A percentile compares a stretch with the other conserved stretches of the same genome.
These are phyloP conservation scores for Cheilosia urbana DNA, from an alignment of 2,888 invertebrate species.

Conservation along the genomic window DNA sequence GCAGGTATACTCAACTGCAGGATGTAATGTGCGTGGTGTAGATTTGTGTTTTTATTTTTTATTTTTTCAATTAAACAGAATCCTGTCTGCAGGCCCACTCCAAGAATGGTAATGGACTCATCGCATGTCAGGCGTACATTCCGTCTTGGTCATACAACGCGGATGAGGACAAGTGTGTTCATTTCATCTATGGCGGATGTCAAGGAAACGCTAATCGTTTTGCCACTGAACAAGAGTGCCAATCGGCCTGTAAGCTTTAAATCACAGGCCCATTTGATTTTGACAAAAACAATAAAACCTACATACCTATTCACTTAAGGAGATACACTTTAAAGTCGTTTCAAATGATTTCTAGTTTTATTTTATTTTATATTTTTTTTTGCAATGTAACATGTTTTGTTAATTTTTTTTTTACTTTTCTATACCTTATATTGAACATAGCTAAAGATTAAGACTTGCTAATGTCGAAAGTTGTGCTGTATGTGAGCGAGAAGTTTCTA, in stretches of 20 bases:
- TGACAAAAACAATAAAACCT: not conserved
- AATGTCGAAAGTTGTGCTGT: constrained; percentile 47
- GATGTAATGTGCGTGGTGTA: not conserved
- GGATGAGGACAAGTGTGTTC: constrained; percentile 87
- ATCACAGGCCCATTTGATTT: not conserved
- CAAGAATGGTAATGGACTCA: constrained; percentile 34
- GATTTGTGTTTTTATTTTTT: not conserved
- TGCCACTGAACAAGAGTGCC: constrained; percentile 87
- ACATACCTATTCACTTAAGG: not conserved
- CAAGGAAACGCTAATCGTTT: constrained; percentile 93
- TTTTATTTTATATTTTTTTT: constrained; percentile 70
- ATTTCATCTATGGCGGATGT: constrained; percentile 91
- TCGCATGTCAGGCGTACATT: constrained; percentile 83
- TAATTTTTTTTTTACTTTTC: constrained; percentile 20
- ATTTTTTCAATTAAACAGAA: not conserved
- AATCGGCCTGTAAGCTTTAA: constrained; percentile 84
- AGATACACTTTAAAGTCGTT: constrained; percentile 37
- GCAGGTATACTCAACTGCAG: constrained; percentile 26
- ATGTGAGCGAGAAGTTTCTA: constrained; percentile 31
- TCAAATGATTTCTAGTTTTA: constrained; percentile 33
- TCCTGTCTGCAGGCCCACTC: constrained; percentile 35
- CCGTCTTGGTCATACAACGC: constrained; percentile 89
- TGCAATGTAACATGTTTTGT: constrained; percentile 76
- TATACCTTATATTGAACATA: constrained; percentile 32
- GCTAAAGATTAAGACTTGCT: constrained; percentile 42